Base-by-base conservation (phyloP, 2,797 vertebrate species). In the Peromyscus nudipes region DNA sequence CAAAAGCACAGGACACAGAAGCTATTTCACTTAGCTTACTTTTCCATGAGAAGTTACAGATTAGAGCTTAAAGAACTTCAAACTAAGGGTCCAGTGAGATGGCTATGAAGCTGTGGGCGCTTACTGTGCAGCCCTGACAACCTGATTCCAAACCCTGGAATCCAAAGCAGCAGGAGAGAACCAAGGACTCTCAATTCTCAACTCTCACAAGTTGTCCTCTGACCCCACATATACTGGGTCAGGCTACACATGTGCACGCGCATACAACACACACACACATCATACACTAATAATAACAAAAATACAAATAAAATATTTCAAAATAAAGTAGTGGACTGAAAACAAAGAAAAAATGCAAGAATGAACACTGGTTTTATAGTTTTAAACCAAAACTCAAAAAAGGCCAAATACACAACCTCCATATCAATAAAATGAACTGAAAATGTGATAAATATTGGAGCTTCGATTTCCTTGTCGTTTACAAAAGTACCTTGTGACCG, bases 51-150 rank as follows among this genome's bases (percentile, higher is more conserved):
- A 94, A 91, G 92, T 4, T 34, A 21, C 83, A 5, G 5, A 67
- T n/a, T 83, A 46, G 12, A 92, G 31, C 57, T 83, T 87, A 75
- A 91, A 93, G 40, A 52, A 21, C 67, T 90, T 95, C 64, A 96
- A 65, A 65, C 17, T 19, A 71, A 37, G 3, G 17, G 3, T 21
- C 34, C 69, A 71, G 40, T 43, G 71, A 31, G 46, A 79, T 52
- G 16, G 43, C 76, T 77, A 11, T 31, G 43, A 7, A 49, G 43
- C 27, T 77, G 27, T 9, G 9, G 46, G 27, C 3, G 6, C 76
- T 49, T 31, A 25, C 5, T 49, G 16, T 17, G 29, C 46, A 46
- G 46, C 11, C 76, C 17, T 52, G 46, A 79, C 2, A 27, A 43
- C 23, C 76, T 52, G 76, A 34, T 8, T 31, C 10, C 76, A 52